Evolutionary conservation across 2,797 vertebrate species (phyloP), one percentile per base, ranked within the genome.

Genomic region (Lepus townsendii): DNA sequence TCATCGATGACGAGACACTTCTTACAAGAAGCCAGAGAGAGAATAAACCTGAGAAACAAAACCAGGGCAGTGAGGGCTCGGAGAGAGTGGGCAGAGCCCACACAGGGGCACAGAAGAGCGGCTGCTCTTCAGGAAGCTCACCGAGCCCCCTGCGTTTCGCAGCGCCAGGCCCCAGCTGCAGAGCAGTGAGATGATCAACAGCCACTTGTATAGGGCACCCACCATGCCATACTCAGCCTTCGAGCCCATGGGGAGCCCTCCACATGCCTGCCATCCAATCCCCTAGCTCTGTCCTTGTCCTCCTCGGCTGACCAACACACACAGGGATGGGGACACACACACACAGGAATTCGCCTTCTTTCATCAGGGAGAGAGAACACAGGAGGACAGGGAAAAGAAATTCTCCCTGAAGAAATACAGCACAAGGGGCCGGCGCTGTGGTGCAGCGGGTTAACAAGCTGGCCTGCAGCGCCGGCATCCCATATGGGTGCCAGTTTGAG

Each of bases 1-100:
- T 99, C 99, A 20, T 99, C 99, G 1, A 99, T 99, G 83, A 99
- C 99, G 0, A 99, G 98, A 94, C 99, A 99, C 50, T 98, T 99
- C 97, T 99, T 99, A 96, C 99, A 99, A 0, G 99, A 99, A 4
- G 99, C 97, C 92, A 99, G 98, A 42, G 99, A 99, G 16, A 99
- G 98, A 90, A 99, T 99, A 97, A 99, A 99, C 96, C 99, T 99
- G 96, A 16, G 60, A 76, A 62, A 90, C 16, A 88, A 96, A 95
- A 90, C 16, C 95, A 68, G 96, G 24, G 11, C 42, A 69, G 27
- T 73, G 63, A 96, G 63, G 54, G 5, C 32, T 1, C n/a, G 4
- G 9, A 9, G 17, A 68, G 14, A 12, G 27, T 24, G 17, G 2
- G 11, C 47, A 71, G 19, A 0, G 19, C 38, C 88, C 35, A 65